phyloP scores from a whole-genome alignment of 2,888 invertebrate genomes.

The Synergus umbraculus region DNA sequence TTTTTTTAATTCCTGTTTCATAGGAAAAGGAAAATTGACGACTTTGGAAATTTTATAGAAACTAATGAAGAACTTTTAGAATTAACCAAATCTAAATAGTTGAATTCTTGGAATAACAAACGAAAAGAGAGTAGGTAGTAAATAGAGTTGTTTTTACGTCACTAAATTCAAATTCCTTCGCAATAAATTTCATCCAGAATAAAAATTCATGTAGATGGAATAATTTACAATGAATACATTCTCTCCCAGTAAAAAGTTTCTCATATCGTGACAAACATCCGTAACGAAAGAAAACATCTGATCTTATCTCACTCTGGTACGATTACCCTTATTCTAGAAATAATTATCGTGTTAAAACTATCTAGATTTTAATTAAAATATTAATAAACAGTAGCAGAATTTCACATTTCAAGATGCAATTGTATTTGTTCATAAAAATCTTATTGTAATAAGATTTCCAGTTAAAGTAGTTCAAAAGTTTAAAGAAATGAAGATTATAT shows the following conservation, averaged over 20 bases:
- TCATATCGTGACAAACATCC: constrained; percentile 10
- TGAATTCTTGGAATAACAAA: too few species aligned
- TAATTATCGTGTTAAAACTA: neutral
- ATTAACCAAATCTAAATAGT: neutral
- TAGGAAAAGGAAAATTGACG: neutral
- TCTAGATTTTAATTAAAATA: constrained; percentile 7
- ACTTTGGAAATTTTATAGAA: neutral
- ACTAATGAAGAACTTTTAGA: neutral
- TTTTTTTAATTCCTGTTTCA: neutral
- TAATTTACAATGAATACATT: neutral
- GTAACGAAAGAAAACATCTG: neutral
- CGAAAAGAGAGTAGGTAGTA: too few species aligned
- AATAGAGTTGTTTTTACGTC: too few species aligned
- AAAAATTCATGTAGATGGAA: neutral
- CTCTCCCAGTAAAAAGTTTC: neutral
- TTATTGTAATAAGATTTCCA: too few species aligned
- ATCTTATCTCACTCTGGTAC: neutral
- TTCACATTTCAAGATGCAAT: neutral
- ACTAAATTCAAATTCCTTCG: neutral
- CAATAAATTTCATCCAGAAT: neutral
- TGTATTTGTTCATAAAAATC: neutral
- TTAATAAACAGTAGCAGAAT: neutral
- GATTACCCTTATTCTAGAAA: neutral
- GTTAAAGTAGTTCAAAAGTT: neutral
- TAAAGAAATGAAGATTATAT: neutral